Conservation (phyloP, 2,797 vertebrate species). For the Mormyrus hasselquistii region DNA sequence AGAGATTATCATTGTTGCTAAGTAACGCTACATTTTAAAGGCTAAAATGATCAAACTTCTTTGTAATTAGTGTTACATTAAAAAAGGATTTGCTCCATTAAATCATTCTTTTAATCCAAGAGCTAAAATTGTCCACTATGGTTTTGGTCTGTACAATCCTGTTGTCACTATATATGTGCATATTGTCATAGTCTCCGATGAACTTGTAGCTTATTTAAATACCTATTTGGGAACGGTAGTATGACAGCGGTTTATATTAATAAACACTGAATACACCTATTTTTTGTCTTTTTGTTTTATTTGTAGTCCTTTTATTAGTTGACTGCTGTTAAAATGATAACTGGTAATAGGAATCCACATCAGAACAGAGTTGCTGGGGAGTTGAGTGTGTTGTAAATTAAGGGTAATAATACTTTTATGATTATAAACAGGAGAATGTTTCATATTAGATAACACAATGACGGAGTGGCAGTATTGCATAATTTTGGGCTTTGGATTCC, state of each 20-base stretch:
- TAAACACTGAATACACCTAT: neutral
- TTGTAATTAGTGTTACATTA: neutral
- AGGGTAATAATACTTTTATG: neutral
- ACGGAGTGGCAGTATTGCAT: neutral
- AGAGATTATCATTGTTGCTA: neutral
- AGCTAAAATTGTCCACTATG: neutral
- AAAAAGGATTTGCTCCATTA: neutral
- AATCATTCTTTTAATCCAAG: neutral
- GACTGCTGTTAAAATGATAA: neutral
- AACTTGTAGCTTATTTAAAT: neutral
- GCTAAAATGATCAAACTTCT: neutral
- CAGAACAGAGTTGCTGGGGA: neutral
- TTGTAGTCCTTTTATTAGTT: neutral
- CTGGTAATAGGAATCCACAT: neutral
- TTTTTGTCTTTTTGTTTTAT: neutral
- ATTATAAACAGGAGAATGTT: neutral
- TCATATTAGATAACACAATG: neutral
- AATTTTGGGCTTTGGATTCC: neutral
- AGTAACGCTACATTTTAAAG: neutral
- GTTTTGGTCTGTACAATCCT: neutral
- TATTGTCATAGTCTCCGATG: neutral
- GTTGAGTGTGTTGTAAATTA: neutral
- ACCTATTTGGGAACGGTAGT: neutral
- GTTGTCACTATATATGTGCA: neutral
- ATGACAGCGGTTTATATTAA: neutral